Conservation (phyloP, 2,113 vertebrate species). For the Canis aureus region DNA sequence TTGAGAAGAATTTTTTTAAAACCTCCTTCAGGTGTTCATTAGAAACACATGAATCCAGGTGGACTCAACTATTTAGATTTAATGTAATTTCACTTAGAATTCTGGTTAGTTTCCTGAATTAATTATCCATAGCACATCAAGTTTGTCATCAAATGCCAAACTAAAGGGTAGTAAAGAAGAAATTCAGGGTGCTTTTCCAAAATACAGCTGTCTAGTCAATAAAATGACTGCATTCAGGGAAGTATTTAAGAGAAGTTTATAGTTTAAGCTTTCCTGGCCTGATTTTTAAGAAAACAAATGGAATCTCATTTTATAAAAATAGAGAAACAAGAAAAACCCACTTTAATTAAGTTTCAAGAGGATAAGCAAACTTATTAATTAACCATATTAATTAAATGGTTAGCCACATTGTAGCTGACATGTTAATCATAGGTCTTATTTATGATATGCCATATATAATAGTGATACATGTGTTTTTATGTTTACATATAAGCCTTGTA, state of each 20-base stretch:
- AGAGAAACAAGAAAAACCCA: constrained; percentile 28
- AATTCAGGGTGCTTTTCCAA: not conserved
- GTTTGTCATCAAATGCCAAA: constrained; percentile 1
- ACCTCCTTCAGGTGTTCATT: not conserved
- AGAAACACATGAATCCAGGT: not conserved
- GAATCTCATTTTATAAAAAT: not conserved
- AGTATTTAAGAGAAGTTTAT: not conserved
- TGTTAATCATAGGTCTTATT: constrained; percentile 27
- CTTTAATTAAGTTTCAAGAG: not conserved
- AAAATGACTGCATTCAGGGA: not conserved
- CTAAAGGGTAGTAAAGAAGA: not conserved
- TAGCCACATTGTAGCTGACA: not conserved
- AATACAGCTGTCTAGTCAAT: not conserved
- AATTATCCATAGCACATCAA: not conserved
- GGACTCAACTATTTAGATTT: not conserved
- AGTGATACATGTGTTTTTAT: not conserved
- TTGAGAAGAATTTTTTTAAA: not conserved
- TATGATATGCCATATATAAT: not conserved
- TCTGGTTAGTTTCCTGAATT: not conserved
- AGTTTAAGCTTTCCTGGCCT: not conserved
- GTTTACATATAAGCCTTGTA: not conserved
- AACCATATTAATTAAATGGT: constrained; percentile 2
- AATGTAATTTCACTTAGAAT: not conserved
- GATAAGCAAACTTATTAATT: not conserved
- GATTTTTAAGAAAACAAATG: constrained; percentile 9